phyloP scores from a whole-genome alignment of 2,113 vertebrate genomes.

The Grammomys surdaster region DNA sequence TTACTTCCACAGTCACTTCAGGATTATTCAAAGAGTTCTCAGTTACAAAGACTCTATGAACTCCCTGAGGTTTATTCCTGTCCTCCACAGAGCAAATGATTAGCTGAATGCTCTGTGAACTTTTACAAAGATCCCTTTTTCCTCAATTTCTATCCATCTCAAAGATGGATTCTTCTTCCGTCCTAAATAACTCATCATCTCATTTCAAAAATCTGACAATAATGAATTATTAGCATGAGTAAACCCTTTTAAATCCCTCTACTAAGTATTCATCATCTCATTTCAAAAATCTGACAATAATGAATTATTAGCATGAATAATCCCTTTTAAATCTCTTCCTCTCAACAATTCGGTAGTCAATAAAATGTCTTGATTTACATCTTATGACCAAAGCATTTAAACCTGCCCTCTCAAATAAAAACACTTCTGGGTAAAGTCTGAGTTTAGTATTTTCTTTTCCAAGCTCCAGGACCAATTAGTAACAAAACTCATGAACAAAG shows the following conservation, averaged over 20 bases:
- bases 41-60: slow-evolving; percentile 67
- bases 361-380: slow-evolving; percentile 61
- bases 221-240: slow-evolving; percentile 61
- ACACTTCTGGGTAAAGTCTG: slow-evolving; percentile 11
- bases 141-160: slow-evolving; percentile 59
- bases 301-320: slow-evolving; percentile 65
- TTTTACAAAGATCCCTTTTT: slow-evolving; percentile 77
- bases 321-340: slow-evolving; percentile 56
- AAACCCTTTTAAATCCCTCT: slow-evolving; percentile 43
- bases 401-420: slow-evolving; percentile 60
- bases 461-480: slow-evolving; percentile 26
- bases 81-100: slow-evolving; percentile 70
- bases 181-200: slow-evolving; percentile 66
- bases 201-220: slow-evolving; percentile 69
- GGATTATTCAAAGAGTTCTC: slow-evolving; percentile 65
- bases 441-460: slow-evolving; percentile 54
- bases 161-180: slow-evolving; percentile 74
- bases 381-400: slow-evolving; percentile 63
- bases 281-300: slow-evolving; percentile 63
- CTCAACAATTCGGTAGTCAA: slow-evolving; percentile 47
- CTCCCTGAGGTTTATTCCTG: slow-evolving; percentile 72
- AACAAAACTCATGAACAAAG: slow-evolving; percentile 48
- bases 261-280: slow-evolving; percentile 52
- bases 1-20: slow-evolving; percentile 64
- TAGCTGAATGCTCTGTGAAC: slow-evolving; percentile 67